Base-by-base conservation (phyloP, 2,888 invertebrate species). In the Abrostola triplasia region DNA sequence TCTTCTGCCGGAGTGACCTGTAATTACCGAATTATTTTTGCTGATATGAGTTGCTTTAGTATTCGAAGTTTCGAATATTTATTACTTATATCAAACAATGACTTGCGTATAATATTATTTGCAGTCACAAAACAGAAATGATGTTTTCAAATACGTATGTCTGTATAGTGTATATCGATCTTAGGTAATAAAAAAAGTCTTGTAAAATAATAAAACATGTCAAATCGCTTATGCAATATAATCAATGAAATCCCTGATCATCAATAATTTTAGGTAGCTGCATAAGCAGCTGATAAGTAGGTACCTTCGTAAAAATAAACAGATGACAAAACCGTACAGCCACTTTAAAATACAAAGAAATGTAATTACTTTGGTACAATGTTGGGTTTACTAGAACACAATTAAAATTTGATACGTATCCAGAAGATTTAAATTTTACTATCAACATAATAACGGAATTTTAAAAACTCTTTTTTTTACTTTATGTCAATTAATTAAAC, bases 301-400 rank as follows among this genome's bases (percentile, higher is more conserved):
- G 47, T 24, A 24, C 1, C 24, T n/a, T n/a, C n/a, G n/a, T 59
- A 47, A 57, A 52, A 57, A n/a, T 44, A 37, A 50, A n/a, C 53
- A 13, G n/a, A 50, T 53, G 42, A 58, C 41, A 73, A 57, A 61
- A 35, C 10, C n/a, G 24, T 48, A 36, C n/a, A 47, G 13, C 38
- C 44, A 59, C 44, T 55, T 42, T 44, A 56, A 37, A 67, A 35
- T 12, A 13, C 13, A 47, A 24, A 53, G 12, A 54, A 55, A 62
- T 48, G 37, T 52, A 57, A 52, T 51, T 52, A 8, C 8, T 52
- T 61, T 24, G 24, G 47, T 53, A 44, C 48, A 36, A 4, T 24
- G 24, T 24, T n/a, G n/a, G 55, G 41, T 44, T 52, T 59, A 56
- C 10, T 35, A 24, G 24, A 24, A 2, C 24, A 24, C 24, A 24